phyloP scores from a whole-genome alignment of 1,140 invertebrate genomes.

The Paracyclopina nana region DNA sequence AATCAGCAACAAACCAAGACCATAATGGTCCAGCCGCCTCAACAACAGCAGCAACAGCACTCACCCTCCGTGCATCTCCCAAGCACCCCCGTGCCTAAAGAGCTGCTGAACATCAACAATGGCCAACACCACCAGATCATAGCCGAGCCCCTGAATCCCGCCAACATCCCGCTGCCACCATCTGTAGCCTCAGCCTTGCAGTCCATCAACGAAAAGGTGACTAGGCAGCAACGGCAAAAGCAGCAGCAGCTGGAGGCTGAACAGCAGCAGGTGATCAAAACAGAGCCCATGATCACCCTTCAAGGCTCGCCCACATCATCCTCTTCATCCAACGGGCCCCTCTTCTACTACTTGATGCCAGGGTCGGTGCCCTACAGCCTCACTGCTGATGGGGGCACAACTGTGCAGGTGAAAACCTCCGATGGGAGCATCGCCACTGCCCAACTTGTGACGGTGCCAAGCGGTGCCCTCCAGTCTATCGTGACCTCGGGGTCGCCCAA shows the following conservation, averaged over 20 bases:
- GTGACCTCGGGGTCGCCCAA: background rate
- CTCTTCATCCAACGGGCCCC: no score
- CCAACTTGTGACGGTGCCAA: constrained; percentile 2
- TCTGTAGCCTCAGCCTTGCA: constrained; percentile 7
- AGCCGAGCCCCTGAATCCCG: constrained; percentile 1
- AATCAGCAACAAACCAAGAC: constrained; percentile 3
- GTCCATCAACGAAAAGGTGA: constrained; percentile 7
- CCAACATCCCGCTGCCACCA: constrained; percentile 10
- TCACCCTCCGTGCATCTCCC: constrained; percentile 2
- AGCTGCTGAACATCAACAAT: background rate
- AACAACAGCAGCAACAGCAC: no score
- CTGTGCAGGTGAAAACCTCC: background rate
- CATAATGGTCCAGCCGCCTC: background rate
- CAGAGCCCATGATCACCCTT: background rate
- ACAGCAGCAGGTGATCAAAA: background rate
- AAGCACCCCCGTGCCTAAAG: constrained; percentile 4
- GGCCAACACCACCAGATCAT: background rate
- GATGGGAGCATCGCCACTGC: background rate
- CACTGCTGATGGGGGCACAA: background rate
- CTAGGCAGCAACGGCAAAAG: background rate
- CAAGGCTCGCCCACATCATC: no score
- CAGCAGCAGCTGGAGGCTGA: background rate
- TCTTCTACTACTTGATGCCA: constrained; percentile 14
- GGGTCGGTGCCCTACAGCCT: background rate
- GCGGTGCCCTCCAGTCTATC: constrained; percentile 1